These are phyloP conservation scores for Gouania willdenowi DNA, from an alignment of 2,797 vertebrate species.

Conservation along the genomic window DNA sequence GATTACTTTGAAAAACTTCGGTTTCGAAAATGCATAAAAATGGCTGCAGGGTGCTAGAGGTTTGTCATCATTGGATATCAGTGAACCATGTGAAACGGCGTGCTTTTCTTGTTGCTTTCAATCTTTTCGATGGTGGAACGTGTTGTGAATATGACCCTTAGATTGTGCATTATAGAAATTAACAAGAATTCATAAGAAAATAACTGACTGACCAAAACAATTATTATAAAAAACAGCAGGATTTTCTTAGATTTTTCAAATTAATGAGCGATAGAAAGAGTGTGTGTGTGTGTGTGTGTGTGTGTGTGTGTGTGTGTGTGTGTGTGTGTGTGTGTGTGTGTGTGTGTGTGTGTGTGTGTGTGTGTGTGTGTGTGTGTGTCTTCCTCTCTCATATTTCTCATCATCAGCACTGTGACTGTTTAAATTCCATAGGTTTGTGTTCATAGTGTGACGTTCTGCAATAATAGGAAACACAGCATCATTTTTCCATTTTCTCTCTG, in stretches of 20 bases:
- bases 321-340: too few relatives aligned
- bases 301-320: background rate
- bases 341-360: background rate
- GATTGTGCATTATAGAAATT: too few relatives aligned
- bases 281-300: background rate
- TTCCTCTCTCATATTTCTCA: conserved; percentile 64
- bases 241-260: too few relatives aligned
- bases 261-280: background rate
- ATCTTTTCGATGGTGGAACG: background rate
- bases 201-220: too few relatives aligned
- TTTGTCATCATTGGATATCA: too few relatives aligned
- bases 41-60: background rate
- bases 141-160: too few relatives aligned
- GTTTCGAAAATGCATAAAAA: background rate
- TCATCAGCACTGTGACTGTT: conserved; percentile 52
- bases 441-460: conserved; percentile 36
- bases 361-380: conserved; percentile 49
- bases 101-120: too few relatives aligned
- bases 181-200: too few relatives aligned
- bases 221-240: too few relatives aligned
- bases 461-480: conserved; percentile 67
- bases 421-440: conserved; percentile 56
- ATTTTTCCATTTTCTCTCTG: conserved; percentile 54
- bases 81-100: too few relatives aligned
- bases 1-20: background rate